These are phyloP conservation scores for Mythimna lalbum DNA, from an alignment of 2,888 invertebrate species.

Conservation along the genomic window DNA sequence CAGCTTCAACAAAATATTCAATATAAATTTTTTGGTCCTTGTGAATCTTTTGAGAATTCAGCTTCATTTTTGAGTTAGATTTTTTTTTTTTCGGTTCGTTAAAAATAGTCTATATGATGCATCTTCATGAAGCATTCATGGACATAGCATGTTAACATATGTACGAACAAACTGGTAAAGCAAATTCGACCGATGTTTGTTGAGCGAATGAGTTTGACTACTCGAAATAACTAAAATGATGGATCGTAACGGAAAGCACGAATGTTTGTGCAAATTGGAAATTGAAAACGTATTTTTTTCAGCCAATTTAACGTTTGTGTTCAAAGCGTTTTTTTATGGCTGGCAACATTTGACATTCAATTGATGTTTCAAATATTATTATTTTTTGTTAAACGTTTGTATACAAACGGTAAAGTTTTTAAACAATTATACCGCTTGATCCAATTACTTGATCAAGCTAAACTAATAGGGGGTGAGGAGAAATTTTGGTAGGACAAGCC, in stretches of 20 bases:
- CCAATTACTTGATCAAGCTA: no score
- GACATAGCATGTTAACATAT: constrained; percentile 49
- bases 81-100: constrained; percentile 19
- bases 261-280: constrained; percentile 21
- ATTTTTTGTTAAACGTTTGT: background rate
- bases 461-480: background rate
- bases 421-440: no score
- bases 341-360: no score
- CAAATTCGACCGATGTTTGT: constrained; percentile 49
- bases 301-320: background rate
- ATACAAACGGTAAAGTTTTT: no score
- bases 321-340: background rate
- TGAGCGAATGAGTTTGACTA: constrained; percentile 59
- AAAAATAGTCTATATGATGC: constrained; percentile 34
- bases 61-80: constrained; percentile 28
- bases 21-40: constrained; percentile 2
- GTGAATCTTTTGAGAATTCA: constrained; percentile 13
- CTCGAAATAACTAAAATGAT: constrained; percentile 42
- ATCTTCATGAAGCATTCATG: constrained; percentile 50
- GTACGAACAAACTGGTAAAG: constrained; percentile 35
- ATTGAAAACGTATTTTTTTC: constrained; percentile 21
- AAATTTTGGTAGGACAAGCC: no score
- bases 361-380: background rate
- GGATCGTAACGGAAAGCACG: constrained; percentile 14
- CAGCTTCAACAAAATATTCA: constrained; percentile 14